Conservation (phyloP, 1,140 invertebrate genomes). For the Amphibalanus amphitrite region DNA sequence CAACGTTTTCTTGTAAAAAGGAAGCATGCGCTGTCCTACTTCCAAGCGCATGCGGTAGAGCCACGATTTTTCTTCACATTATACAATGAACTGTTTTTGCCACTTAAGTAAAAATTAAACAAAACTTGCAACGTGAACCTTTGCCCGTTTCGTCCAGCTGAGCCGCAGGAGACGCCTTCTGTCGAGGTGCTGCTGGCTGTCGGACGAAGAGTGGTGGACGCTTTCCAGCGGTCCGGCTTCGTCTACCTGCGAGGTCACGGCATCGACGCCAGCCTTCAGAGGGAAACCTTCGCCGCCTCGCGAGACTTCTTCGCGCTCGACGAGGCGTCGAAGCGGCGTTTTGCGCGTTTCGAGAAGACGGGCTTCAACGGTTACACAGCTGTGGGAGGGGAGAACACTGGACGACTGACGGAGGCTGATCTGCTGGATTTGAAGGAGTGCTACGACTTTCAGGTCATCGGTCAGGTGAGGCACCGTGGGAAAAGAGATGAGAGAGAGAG, state of each 20-base stretch:
- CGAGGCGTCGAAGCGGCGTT: not conserved
- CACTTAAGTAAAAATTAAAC: too few species aligned
- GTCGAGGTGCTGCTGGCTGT: slow-evolving; percentile 38
- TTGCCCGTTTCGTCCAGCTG: too few species aligned
- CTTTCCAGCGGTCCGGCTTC: slow-evolving; percentile 46
- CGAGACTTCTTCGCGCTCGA: not conserved
- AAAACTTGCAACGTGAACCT: too few species aligned
- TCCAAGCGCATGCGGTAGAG: too few species aligned
- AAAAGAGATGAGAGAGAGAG: too few species aligned
- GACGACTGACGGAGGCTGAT: not conserved
- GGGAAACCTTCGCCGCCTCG: not conserved
- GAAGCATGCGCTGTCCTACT: too few species aligned
- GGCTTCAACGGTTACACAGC: not conserved
- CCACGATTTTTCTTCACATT: too few species aligned
- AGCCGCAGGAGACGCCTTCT: not conserved
- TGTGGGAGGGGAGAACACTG: not conserved
- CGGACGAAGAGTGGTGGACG: slow-evolving; percentile 43
- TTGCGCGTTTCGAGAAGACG: not conserved
- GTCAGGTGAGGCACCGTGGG: too few species aligned
- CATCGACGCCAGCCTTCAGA: slow-evolving; percentile 30
- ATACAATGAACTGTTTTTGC: too few species aligned
- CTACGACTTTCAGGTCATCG: not conserved
- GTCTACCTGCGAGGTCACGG: slow-evolving; percentile 54
- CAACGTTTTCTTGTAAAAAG: too few species aligned
- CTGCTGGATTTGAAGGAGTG: not conserved